Conservation (phyloP, 1,140 invertebrate genomes). For the Drosophila arizonae region DNA sequence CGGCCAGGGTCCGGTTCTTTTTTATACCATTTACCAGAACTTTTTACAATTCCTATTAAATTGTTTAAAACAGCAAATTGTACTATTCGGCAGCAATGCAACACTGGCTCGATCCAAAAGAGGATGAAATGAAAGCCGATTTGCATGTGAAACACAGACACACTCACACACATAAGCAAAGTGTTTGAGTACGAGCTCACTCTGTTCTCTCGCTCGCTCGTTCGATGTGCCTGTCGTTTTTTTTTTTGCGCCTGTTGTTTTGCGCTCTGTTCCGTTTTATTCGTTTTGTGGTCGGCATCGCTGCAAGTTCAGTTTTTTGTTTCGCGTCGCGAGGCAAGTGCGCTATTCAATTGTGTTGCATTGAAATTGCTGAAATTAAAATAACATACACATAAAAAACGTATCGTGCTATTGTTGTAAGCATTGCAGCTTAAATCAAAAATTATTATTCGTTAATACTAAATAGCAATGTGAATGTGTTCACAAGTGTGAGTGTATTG, state of each 20-base stretch:
- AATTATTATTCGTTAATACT: neutral
- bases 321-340: slow-evolving; percentile 29
- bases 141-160: slow-evolving; percentile 34
- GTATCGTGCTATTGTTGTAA: slow-evolving; percentile 15
- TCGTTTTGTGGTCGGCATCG: slow-evolving; percentile 43
- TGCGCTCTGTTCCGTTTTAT: slow-evolving; percentile 27
- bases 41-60: slow-evolving; percentile 18
- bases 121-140: slow-evolving; percentile 13
- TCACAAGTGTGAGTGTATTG: neutral
- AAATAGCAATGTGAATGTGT: neutral
- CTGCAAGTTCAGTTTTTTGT: slow-evolving; percentile 38
- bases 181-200: neutral
- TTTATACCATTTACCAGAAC: neutral
- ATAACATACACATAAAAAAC: neutral
- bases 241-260: slow-evolving; percentile 42
- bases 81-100: slow-evolving; percentile 22
- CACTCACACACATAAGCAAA: slow-evolving; percentile 1
- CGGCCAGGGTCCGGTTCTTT: slow-evolving; percentile 13
- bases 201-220: slow-evolving; percentile 8
- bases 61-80: slow-evolving; percentile 20
- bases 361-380: slow-evolving; percentile 21
- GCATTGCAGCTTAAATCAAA: neutral
- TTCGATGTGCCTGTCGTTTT: slow-evolving; percentile 28
- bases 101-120: slow-evolving; percentile 36
- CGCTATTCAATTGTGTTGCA: slow-evolving; percentile 25